Evolutionary conservation across 1,140 invertebrate species (phyloP), one percentile per base, ranked within the genome.

Genomic region (Drosophila azteca): DNA sequence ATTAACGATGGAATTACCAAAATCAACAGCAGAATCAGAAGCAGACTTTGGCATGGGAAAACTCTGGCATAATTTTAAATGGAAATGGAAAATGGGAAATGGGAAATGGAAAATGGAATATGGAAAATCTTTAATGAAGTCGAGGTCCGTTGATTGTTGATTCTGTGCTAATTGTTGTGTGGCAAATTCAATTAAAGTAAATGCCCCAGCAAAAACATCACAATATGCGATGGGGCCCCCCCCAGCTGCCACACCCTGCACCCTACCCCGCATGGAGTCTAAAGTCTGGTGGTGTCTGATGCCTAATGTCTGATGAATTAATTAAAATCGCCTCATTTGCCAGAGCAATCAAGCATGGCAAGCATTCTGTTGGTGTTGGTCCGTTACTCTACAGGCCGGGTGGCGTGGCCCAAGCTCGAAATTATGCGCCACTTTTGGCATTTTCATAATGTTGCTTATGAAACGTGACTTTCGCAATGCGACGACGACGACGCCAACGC

Each of bases 321-420:
- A 87, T 87, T 88, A 83, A 87, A 87, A 88, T 65, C 79, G 83
- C 83, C 83, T 87, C 83, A 88, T 87, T 87, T 88, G 76, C 70
- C 65, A 46, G 66, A 39, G 64, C 83, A 87, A 83, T 88, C 79
- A 83, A 68, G 60, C 70, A 68, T 79, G 68, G 64, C 50, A 31
- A 31, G 29, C 29, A 31, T 31, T 31, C 29, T 8, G 29, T 20
- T 20, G 29, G 29, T 6, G 29, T 7, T 7, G 2, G 29, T 8
- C 7, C 29, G 41, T 72, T 77, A 45, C 65, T 31, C 66, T 52
- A 39, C 5, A 13, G 35, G 13, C 11, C 11, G 35, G 11, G 4
- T 1, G 35, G 35, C 35, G 11, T 11, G 68, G 57, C 9, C 58
- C 41, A 61, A 77, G 60, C 66, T 68, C 6, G 8, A 78, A 85